Percentiles rank a stretch among this genome's conserved stretches.
phyloP scores from a whole-genome alignment of 2,888 invertebrate genomes.

The Campoplex capitator region DNA sequence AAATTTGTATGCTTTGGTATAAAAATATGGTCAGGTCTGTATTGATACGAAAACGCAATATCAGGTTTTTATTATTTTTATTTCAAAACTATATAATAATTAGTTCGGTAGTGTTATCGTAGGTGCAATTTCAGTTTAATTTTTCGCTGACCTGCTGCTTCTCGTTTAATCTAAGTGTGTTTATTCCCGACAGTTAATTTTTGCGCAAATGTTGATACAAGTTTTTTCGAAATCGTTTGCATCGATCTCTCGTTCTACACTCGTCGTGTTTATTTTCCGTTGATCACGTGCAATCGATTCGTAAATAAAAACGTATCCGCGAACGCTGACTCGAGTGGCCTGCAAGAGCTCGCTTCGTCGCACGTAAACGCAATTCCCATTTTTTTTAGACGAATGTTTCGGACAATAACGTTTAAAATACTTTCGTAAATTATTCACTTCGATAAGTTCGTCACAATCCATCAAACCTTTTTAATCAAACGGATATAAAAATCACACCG shows the following conservation, averaged over 20 bases:
- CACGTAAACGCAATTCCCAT: background rate
- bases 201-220: conserved; percentile 4
- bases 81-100: conserved; percentile 50
- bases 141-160: background rate
- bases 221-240: background rate
- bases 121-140: background rate
- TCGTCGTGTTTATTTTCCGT: background rate
- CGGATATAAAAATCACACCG: background rate
- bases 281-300: background rate
- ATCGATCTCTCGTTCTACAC: background rate
- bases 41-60: conserved; percentile 17
- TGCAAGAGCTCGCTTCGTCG: background rate
- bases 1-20: too few relatives aligned
- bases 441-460: background rate
- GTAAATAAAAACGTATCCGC: background rate
- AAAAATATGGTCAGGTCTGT: conserved; percentile 13
- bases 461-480: too few relatives aligned
- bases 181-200: conserved; percentile 1
- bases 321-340: background rate
- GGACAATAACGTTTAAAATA: background rate
- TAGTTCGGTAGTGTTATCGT: conserved; percentile 30
- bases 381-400: too few relatives aligned
- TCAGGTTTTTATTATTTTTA: conserved; percentile 38
- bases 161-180: background rate
- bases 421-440: background rate